Evolutionary conservation across 23 tunicate genomes (phyloP).

Genomic region (Phallusia fumigata): DNA sequence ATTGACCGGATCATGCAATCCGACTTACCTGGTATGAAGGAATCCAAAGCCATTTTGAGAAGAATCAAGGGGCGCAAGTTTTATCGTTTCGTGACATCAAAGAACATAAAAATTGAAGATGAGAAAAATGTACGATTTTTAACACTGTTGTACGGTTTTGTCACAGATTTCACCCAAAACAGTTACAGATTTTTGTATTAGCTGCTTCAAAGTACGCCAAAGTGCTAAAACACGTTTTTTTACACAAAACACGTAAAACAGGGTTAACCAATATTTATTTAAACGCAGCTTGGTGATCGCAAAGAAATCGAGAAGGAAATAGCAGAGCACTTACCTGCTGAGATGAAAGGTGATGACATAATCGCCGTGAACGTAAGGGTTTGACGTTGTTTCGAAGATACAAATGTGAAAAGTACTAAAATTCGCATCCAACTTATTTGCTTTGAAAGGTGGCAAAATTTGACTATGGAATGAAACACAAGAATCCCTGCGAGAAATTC

Average conservation of each 20-base stretch:
- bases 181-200: no score
- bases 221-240: no score
- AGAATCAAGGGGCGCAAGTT: background rate
- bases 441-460: background rate
- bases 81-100: background rate
- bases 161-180: no score
- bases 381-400: background rate
- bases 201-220: no score
- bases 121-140: background rate
- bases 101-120: background rate
- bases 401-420: background rate
- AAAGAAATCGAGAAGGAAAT: no score
- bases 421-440: no score
- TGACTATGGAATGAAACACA: background rate
- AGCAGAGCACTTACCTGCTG: background rate
- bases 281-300: no score
- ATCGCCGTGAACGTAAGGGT: background rate
- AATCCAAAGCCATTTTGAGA: background rate
- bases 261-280: no score
- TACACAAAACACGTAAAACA: no score
- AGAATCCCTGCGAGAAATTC: background rate
- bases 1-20: constrained; percentile 8
- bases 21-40: background rate
- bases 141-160: no score
- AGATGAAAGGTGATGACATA: background rate